phyloP scores from a whole-genome alignment of 2,888 invertebrate species.

The Meiosimyza decipiens region DNA sequence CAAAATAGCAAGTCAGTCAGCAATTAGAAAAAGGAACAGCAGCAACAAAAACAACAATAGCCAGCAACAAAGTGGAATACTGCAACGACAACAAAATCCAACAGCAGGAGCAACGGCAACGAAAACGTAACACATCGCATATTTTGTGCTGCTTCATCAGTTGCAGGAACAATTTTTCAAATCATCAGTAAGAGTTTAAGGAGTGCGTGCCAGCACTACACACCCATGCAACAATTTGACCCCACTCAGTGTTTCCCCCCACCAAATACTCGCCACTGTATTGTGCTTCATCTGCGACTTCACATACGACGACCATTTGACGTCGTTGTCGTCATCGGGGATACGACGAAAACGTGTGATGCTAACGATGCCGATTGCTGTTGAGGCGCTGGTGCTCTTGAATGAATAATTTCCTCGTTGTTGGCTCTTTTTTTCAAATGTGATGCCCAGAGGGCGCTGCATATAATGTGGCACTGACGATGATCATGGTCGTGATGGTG shows the following conservation, averaged over 20 bases:
- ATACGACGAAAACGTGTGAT: conserved; percentile 23
- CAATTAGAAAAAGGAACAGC: neutral
- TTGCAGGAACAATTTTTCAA: neutral
- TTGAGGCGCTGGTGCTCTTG: conserved; percentile 11
- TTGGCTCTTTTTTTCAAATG: neutral
- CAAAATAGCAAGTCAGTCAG: neutral
- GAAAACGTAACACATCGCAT: too few relatives aligned
- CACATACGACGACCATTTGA: neutral
- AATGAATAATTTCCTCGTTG: conserved; percentile 22
- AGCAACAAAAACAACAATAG: conserved; percentile 13
- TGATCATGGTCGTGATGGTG: neutral
- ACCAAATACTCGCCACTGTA: neutral
- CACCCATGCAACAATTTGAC: neutral
- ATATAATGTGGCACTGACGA: neutral
- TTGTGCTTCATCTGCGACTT: neutral
- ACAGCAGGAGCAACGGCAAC: neutral
- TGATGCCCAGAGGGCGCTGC: conserved; percentile 19
- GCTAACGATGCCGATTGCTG: conserved; percentile 29
- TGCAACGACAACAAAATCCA: conserved; percentile 13
- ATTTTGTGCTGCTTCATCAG: conserved; percentile 26
- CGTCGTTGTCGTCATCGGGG: neutral
- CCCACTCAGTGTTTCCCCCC: neutral
- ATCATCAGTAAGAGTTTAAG: neutral
- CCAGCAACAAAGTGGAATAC: conserved; percentile 19
- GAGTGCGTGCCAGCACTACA: neutral